A percentile compares a stretch with the other conserved stretches of the same genome.
Evolutionary conservation across 1,140 invertebrate genomes (phyloP).

Genomic region (Pseudomyrmex gracilis): DNA sequence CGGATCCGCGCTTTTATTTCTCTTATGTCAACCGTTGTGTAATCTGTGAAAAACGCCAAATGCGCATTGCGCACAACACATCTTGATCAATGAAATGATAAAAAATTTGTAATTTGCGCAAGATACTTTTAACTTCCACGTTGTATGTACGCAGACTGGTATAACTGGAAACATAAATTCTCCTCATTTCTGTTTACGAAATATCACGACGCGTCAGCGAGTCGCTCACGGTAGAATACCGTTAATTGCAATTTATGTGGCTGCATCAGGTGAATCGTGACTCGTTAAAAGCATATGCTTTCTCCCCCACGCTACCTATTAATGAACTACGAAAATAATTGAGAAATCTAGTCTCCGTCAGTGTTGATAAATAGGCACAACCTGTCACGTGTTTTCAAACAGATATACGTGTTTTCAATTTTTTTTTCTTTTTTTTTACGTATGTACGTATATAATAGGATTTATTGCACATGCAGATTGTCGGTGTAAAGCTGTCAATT

Average conservation of each 20-base stretch:
- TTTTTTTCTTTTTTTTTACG: neutral
- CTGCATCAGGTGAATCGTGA: conserved; percentile 26
- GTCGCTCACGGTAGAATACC: conserved; percentile 2
- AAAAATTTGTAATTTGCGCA: neutral
- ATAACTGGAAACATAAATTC: conserved; percentile 28
- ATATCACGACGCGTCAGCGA: conserved; percentile 16
- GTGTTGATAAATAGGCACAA: neutral
- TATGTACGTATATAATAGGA: neutral
- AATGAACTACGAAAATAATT: conserved; percentile 13
- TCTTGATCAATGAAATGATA: neutral
- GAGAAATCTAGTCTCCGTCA: neutral
- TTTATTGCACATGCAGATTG: neutral
- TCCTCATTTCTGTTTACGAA: conserved; percentile 5
- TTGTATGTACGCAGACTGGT: neutral
- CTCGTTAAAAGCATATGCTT: conserved; percentile 32
- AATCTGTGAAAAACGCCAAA: too few species aligned
- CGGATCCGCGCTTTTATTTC: too few species aligned
- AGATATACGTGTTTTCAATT: neutral
- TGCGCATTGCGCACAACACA: too few species aligned
- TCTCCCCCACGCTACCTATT: neutral
- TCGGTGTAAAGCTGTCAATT: neutral
- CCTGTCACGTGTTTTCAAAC: neutral
- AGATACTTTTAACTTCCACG: neutral
- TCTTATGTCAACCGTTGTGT: too few species aligned
- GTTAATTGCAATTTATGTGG: conserved; percentile 44